A percentile compares a stretch with the other conserved stretches of the same genome.
These are phyloP conservation scores for Hyalella azteca DNA, from an alignment of 2,888 invertebrate genomes.

Conservation along the genomic window DNA sequence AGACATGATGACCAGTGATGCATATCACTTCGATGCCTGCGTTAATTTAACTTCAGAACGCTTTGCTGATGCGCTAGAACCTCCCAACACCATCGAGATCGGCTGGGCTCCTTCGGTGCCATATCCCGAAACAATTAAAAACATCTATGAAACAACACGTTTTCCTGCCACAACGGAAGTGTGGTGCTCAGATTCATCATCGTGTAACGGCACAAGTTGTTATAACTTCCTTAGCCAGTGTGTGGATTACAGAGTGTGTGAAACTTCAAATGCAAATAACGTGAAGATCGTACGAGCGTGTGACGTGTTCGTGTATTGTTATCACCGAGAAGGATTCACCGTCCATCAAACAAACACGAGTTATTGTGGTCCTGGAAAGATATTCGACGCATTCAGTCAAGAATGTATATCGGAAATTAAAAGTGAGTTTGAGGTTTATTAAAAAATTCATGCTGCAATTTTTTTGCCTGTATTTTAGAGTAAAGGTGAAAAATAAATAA, in stretches of 20 bases:
- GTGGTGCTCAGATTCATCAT: background rate
- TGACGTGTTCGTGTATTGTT: background rate
- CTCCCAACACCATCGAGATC: background rate
- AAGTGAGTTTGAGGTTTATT: background rate
- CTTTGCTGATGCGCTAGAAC: background rate
- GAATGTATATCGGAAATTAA: background rate
- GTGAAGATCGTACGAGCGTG: background rate
- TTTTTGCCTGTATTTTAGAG: no score
- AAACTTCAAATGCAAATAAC: background rate
- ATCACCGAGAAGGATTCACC: background rate
- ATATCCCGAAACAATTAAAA: background rate
- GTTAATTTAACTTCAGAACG: background rate
- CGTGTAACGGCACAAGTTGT: background rate
- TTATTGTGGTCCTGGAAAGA: background rate
- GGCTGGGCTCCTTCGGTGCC: background rate
- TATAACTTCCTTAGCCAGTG: background rate
- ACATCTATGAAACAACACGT: background rate
- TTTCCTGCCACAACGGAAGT: background rate
- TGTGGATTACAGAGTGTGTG: background rate
- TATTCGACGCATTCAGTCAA: background rate
- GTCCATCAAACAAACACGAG: background rate
- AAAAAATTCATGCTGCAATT: background rate
- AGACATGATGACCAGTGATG: background rate
- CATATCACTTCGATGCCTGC: background rate
- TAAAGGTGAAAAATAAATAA: no score